Evolutionary conservation across 2,888 invertebrate species (phyloP).

Genomic region (Drosophila histrio): DNA sequence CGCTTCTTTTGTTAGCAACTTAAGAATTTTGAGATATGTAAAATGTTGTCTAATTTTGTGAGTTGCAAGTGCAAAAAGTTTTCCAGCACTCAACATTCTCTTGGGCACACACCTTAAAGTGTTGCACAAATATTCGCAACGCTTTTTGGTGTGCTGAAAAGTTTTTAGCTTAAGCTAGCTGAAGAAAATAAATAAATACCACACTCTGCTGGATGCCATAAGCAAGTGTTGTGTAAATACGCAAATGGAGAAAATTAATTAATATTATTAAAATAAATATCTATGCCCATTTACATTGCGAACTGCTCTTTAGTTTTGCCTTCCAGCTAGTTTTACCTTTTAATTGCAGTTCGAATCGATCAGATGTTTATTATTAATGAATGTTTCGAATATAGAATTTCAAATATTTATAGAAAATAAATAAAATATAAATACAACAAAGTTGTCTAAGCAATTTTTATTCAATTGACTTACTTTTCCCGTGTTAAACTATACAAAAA

Average conservation of each 20-base stretch:
- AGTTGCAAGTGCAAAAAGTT: slow-evolving; percentile 16
- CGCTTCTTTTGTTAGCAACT: slow-evolving; percentile 1
- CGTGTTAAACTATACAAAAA: too few species aligned
- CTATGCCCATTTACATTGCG: slow-evolving; percentile 1
- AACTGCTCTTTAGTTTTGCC: too few species aligned
- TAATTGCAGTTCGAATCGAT: too few species aligned
- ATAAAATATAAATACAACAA: too few species aligned
- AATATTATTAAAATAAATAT: slow-evolving; percentile 39
- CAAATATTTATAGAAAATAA: too few species aligned
- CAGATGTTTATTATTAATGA: too few species aligned
- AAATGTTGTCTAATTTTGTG: slow-evolving; percentile 31
- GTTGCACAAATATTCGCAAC: slow-evolving; percentile 54
- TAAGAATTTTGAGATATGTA: slow-evolving; percentile 1
- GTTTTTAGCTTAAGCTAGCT: slow-evolving; percentile 18
- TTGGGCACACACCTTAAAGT: slow-evolving; percentile 39
- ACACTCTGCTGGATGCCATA: slow-evolving; percentile 5
- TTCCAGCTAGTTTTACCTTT: too few species aligned
- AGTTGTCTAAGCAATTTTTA: too few species aligned
- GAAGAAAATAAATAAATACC: slow-evolving; percentile 41
- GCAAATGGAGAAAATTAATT: slow-evolving; percentile 16
- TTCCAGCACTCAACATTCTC: slow-evolving; percentile 17
- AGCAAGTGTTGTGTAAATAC: slow-evolving; percentile 53
- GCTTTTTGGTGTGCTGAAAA: slow-evolving; percentile 14
- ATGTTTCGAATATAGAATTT: too few species aligned
- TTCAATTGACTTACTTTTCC: too few species aligned